Evolutionary conservation across 2,888 invertebrate species (phyloP).

Genomic region (Sesamia inferens): DNA sequence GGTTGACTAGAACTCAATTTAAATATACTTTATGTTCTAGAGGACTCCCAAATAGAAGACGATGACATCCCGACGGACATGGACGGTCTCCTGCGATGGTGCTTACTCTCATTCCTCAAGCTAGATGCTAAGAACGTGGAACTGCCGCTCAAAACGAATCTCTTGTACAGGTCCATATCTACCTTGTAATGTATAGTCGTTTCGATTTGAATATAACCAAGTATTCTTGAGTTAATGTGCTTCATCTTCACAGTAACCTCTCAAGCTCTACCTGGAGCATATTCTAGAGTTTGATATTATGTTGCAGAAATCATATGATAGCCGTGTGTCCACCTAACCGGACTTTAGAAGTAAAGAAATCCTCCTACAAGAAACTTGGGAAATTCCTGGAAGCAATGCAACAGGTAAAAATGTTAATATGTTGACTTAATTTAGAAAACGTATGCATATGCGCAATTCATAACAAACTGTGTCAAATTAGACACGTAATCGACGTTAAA

Average conservation of each 20-base stretch:
- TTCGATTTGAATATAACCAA: background rate
- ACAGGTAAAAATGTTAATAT: conserved; percentile 80
- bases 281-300: background rate
- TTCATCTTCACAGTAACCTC: background rate
- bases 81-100: conserved; percentile 93
- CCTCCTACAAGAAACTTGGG: conserved; percentile 96
- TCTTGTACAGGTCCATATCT: conserved; percentile 93
- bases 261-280: background rate
- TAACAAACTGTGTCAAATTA: background rate
- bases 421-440: background rate
- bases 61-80: conserved; percentile 87
- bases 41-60: conserved; percentile 69
- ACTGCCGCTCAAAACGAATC: conserved; percentile 95
- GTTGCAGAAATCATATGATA: conserved; percentile 91
- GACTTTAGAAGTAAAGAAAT: conserved; percentile 95
- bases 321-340: conserved; percentile 92
- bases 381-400: conserved; percentile 95
- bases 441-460: background rate
- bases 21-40: conserved; percentile 60
- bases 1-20: too few species aligned
- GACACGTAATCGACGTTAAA: background rate
- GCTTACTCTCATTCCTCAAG: conserved; percentile 95
- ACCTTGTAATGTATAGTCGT: too few species aligned
- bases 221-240: background rate
- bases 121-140: conserved; percentile 92